Evolutionary conservation across 2,888 invertebrate species (phyloP).

Genomic region (Gryllus longicercus): DNA sequence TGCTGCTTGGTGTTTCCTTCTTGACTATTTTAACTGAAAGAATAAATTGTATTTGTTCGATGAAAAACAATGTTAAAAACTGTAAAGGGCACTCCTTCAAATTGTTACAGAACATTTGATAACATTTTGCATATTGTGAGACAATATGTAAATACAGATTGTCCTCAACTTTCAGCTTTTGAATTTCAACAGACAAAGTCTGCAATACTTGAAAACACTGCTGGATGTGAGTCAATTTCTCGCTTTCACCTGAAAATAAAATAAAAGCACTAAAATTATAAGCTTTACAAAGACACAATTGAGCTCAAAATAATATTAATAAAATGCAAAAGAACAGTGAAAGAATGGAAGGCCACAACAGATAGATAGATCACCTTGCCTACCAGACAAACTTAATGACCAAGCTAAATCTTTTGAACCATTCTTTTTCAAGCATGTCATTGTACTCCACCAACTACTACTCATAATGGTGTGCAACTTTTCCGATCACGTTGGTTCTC

Average conservation of each 20-base stretch:
- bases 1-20: neutral
- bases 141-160: neutral
- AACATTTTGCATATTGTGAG: neutral
- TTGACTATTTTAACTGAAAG: neutral
- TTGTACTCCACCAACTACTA: too few relatives aligned
- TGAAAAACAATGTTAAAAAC: neutral
- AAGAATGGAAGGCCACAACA: too few relatives aligned
- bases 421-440: too few relatives aligned
- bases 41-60: neutral
- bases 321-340: too few relatives aligned
- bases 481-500: too few relatives aligned
- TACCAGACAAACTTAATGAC: too few relatives aligned
- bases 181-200: neutral
- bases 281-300: too few relatives aligned
- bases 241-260: neutral
- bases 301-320: too few relatives aligned
- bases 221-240: neutral
- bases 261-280: neutral
- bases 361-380: too few relatives aligned
- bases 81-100: neutral
- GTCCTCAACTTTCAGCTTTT: neutral
- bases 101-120: neutral
- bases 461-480: too few relatives aligned
- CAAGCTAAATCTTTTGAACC: too few relatives aligned
- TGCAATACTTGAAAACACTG: neutral